Conservation (phyloP, 2,888 invertebrate species). For the Neoscelio sp. region DNA sequence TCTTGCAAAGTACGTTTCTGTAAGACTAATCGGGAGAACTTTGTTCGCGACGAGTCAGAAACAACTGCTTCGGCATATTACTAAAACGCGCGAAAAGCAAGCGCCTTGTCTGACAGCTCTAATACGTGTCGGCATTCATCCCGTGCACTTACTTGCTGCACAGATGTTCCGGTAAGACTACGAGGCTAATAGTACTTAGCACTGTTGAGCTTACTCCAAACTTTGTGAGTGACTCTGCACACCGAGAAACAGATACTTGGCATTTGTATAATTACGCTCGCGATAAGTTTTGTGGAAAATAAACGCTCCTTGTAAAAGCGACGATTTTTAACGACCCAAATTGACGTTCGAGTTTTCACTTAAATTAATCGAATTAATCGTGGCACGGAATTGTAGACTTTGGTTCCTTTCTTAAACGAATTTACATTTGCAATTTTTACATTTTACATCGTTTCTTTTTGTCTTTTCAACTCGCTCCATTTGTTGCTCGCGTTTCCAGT, state of each 20-base stretch:
- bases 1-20: constrained; percentile 15
- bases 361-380: too few species aligned
- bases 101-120: constrained; percentile 40
- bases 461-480: background rate
- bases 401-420: too few species aligned
- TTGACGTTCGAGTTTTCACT: too few species aligned
- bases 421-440: too few species aligned
- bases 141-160: constrained; percentile 37
- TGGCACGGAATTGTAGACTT: too few species aligned
- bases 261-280: constrained; percentile 30
- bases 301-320: too few species aligned
- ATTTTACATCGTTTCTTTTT: too few species aligned
- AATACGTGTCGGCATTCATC: constrained; percentile 55
- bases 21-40: constrained; percentile 33
- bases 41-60: constrained; percentile 42
- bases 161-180: constrained; percentile 47
- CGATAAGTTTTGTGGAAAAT: too few species aligned
- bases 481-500: background rate
- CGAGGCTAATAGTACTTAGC: constrained; percentile 29
- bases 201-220: constrained; percentile 22
- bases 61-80: constrained; percentile 51
- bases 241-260: constrained; percentile 21
- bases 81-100: constrained; percentile 40
- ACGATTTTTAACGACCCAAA: too few species aligned
- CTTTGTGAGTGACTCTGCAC: constrained; percentile 16